A percentile compares a stretch with the other conserved stretches of the same genome.
Conservation (phyloP, 2,888 invertebrate genomes). For the Diachrysia chrysitis region DNA sequence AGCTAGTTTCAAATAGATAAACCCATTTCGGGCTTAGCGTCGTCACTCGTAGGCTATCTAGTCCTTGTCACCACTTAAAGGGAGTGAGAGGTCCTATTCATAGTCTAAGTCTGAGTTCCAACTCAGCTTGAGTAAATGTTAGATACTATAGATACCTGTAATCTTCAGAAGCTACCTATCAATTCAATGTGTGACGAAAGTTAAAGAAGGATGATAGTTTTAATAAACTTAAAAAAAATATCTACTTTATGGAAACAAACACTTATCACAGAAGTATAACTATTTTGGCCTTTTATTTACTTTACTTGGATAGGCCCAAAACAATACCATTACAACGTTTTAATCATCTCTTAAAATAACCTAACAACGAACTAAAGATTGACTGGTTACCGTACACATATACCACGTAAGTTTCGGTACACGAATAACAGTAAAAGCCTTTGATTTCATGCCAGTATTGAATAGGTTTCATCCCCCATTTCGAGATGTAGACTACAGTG, state of each 20-base stretch:
- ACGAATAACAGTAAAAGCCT: not conserved
- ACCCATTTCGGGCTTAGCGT: not conserved
- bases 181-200: too few relatives aligned
- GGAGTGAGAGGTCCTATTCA: not conserved
- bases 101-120: not conserved
- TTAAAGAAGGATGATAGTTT: too few relatives aligned
- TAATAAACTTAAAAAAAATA: too few relatives aligned
- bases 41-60: not conserved
- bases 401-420: not conserved
- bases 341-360: too few relatives aligned
- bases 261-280: too few relatives aligned
- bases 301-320: too few relatives aligned
- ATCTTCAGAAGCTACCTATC: too few relatives aligned
- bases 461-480: conserved; percentile 1
- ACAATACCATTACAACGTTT: too few relatives aligned
- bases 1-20: not conserved
- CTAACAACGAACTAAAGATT: too few relatives aligned
- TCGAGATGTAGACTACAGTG: not conserved
- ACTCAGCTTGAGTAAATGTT: not conserved
- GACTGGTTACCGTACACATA: not conserved
- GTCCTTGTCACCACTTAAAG: not conserved
- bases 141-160: too few relatives aligned
- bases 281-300: too few relatives aligned
- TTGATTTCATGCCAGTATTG: not conserved
- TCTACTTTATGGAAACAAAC: too few relatives aligned